Evolutionary conservation across 2,888 invertebrate genomes (phyloP).

Genomic region (Bruchidius siliquastri): DNA sequence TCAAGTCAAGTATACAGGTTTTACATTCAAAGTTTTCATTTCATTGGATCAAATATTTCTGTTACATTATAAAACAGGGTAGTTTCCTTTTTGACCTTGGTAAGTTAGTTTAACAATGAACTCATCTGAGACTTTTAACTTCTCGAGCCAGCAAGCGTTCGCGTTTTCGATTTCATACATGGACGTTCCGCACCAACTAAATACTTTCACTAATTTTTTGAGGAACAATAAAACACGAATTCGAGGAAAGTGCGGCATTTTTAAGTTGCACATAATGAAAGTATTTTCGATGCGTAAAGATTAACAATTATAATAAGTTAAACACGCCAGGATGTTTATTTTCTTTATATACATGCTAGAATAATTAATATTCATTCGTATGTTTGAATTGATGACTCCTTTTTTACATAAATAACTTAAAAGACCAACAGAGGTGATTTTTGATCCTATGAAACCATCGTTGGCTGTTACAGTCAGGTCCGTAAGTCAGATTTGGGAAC

Average conservation of each 20-base stretch:
- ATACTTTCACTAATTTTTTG: neutral
- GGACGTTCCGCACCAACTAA: neutral
- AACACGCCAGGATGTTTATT: neutral
- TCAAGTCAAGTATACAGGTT: too few species aligned
- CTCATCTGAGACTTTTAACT: neutral
- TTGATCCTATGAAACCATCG: too few species aligned
- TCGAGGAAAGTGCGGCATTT: neutral
- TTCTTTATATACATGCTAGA: neutral
- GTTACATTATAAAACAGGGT: too few species aligned
- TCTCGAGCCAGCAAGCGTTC: neutral
- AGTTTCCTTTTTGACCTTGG: neutral
- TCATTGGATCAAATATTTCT: too few species aligned
- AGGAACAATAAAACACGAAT: neutral
- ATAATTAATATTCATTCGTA: too few species aligned
- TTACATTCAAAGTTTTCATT: too few species aligned
- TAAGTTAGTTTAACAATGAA: neutral
- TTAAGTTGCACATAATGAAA: neutral
- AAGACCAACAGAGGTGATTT: too few species aligned
- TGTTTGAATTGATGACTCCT: too few species aligned
- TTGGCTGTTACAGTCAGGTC: too few species aligned
- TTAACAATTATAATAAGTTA: neutral
- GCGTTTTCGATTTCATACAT: neutral
- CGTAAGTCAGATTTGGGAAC: too few species aligned
- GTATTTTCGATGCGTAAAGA: slow-evolving; percentile 1
- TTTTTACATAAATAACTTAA: too few species aligned